These are phyloP conservation scores for Zygogramma bicolorata DNA, from an alignment of 2,888 invertebrate genomes.

Conservation along the genomic window DNA sequence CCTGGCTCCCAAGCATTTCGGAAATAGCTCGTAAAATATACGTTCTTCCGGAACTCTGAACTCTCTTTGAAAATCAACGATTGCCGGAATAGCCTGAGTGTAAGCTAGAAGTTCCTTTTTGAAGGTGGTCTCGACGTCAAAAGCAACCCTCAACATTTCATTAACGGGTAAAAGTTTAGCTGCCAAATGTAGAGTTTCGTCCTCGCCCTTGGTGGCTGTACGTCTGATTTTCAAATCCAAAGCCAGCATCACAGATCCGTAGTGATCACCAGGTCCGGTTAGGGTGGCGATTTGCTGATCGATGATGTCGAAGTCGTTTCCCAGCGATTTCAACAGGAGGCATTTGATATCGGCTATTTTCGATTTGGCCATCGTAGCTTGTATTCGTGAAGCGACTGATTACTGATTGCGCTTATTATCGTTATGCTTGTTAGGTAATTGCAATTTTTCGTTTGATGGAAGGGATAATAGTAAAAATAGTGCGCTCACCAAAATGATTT, in stretches of 20 bases:
- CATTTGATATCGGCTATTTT: constrained; percentile 59
- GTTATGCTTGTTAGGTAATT: no score
- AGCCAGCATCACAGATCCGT: constrained; percentile 72
- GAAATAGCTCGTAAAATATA: constrained; percentile 66
- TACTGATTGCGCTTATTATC: not conserved
- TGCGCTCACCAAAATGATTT: no score
- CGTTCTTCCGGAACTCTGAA: constrained; percentile 63
- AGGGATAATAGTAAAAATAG: not conserved
- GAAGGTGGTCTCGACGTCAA: constrained; percentile 71
- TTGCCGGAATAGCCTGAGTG: constrained; percentile 67
- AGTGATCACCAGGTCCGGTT: constrained; percentile 74
- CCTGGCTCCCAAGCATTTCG: constrained; percentile 71
- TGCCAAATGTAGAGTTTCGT: constrained; percentile 66
- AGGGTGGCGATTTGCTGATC: constrained; percentile 63
- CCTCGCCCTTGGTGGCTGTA: constrained; percentile 51
- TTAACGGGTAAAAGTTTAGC: constrained; percentile 73
- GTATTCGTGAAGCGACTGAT: not conserved
- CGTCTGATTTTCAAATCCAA: constrained; percentile 61
- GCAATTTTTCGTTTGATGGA: not conserved
- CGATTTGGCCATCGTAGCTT: constrained; percentile 53
- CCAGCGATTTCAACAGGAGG: constrained; percentile 54
- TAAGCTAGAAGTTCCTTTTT: constrained; percentile 72
- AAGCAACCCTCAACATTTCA: constrained; percentile 68
- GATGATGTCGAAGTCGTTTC: constrained; percentile 59
- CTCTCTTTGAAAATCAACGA: constrained; percentile 68